Percentiles rank a stretch among this genome's conserved stretches.
These are phyloP conservation scores for Drosophila pseudotalamancana DNA, from an alignment of 2,888 invertebrate genomes.

Conservation along the genomic window DNA sequence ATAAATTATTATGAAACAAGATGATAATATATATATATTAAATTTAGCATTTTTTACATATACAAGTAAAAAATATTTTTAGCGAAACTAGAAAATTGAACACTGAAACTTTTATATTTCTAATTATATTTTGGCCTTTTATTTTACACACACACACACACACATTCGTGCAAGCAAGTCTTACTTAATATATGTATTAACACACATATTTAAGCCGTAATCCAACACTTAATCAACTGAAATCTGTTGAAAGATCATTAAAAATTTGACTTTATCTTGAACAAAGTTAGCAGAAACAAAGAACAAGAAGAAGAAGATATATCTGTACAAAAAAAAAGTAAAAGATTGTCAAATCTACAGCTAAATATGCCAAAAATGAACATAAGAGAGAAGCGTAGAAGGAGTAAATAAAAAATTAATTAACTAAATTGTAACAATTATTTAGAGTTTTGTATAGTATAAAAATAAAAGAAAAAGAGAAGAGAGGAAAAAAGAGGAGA, in stretches of 20 bases:
- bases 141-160: slow-evolving; percentile 32
- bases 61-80: slow-evolving; percentile 43
- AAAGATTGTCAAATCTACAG: slow-evolving; percentile 82
- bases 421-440: slow-evolving; percentile 65
- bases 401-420: slow-evolving; percentile 26
- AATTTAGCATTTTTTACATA: slow-evolving; percentile 61
- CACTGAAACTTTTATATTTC: slow-evolving; percentile 43
- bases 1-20: slow-evolving; percentile 57
- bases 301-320: slow-evolving; percentile 12
- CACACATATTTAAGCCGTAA: slow-evolving; percentile 16
- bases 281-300: slow-evolving; percentile 34
- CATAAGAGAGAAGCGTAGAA: slow-evolving; percentile 27
- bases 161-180: slow-evolving; percentile 36
- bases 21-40: slow-evolving; percentile 37
- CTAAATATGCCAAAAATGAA: slow-evolving; percentile 82
- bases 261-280: slow-evolving; percentile 54
- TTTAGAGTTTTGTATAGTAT: slow-evolving; percentile 76
- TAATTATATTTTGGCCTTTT: slow-evolving; percentile 36
- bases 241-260: slow-evolving; percentile 56
- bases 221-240: slow-evolving; percentile 50
- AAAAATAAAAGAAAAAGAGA: slow-evolving; percentile 35
- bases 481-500: not conserved
- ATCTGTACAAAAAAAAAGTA: slow-evolving; percentile 60
- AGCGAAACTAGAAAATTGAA: slow-evolving; percentile 60
- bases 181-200: slow-evolving; percentile 34